Conservation (phyloP, 2,888 invertebrate genomes). For the Acanthacorydalis orientalis region DNA sequence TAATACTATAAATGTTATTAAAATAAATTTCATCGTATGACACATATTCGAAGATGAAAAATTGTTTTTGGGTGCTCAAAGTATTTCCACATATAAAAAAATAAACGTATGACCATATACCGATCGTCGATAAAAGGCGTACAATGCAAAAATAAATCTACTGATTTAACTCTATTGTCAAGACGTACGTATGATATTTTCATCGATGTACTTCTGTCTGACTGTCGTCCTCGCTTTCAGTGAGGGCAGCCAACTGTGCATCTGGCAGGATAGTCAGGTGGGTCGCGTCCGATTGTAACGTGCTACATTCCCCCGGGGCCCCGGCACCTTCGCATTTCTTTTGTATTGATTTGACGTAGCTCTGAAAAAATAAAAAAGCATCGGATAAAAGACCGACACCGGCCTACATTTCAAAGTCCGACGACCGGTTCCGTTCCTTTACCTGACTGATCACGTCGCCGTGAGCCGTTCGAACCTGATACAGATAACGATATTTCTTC, state of each 20-base stretch:
- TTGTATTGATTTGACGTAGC: slow-evolving; percentile 64
- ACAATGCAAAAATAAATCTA: neutral
- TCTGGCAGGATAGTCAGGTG: slow-evolving; percentile 62
- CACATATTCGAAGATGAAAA: too few relatives aligned
- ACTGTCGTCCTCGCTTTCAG: slow-evolving; percentile 42
- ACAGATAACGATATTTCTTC: slow-evolving; percentile 71
- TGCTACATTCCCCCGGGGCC: slow-evolving; percentile 43
- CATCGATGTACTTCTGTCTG: slow-evolving; percentile 21
- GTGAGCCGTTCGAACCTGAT: slow-evolving; percentile 76
- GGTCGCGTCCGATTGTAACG: slow-evolving; percentile 60
- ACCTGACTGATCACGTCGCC: slow-evolving; percentile 85
- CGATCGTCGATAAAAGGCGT: too few relatives aligned
- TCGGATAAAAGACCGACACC: neutral
- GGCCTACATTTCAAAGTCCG: neutral
- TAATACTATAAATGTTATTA: too few relatives aligned
- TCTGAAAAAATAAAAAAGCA: slow-evolving; percentile 29
- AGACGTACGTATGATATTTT: slow-evolving; percentile 3
- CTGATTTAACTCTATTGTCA: neutral
- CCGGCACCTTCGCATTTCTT: slow-evolving; percentile 43
- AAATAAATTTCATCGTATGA: too few relatives aligned
- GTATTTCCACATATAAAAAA: too few relatives aligned
- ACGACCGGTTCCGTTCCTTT: slow-evolving; percentile 6
- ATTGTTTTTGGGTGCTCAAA: too few relatives aligned
- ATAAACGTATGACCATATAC: too few relatives aligned
- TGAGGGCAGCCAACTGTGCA: slow-evolving; percentile 34